Base-by-base conservation (phyloP, 2,888 invertebrate species). In the Nomada fucata region DNA sequence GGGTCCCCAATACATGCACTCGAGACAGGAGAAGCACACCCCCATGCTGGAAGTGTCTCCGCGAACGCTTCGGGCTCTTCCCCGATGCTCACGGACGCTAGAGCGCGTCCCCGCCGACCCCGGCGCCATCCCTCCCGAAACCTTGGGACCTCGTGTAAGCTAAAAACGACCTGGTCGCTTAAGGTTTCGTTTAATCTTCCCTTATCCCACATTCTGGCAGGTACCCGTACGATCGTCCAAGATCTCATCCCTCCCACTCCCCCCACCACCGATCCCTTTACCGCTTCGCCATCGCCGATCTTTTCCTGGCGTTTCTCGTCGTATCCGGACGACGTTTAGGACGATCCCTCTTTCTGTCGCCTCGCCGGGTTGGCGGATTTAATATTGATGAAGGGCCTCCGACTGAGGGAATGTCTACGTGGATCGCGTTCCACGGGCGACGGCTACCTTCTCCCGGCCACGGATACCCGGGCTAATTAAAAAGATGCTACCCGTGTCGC, bases 161-260 rank as follows among this genome's bases (percentile, higher is more conserved):
- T 86, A 89, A 89, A 87, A 89, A 86, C 83, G 89, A 86, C 82
- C 83, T 57, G 76, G 84, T 82, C 89, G 87, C 85, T 89, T 89
- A 89, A 89, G 87, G 87, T 89, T 89, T 89, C 89, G 88, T 88
- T 89, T 89, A 89, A 89, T 89, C 89, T 88, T 87, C 83, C 87
- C 88, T 88, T 89, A 89, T 89, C 83, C 83, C 79, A 73, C 76
- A 74, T 52, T 78, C 79, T 83, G 85, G 72, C 87, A 87, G 89
- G 83, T 88, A 82, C 82, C 83, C 85, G 76, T 81, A 79, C 78
- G 87, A 83, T 79, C 84, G 80, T 76, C 53, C 68, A 47, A 82
- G 84, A 85, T 87, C 82, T 81, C 71, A 69, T 47, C 47, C 72
- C 75, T 55, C 26, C 2, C n/a, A n/a, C n/a, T n/a, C n/a, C n/a